Evolutionary conservation across 2,888 invertebrate genomes (phyloP), one percentile per base, ranked within the genome.

Genomic region (Parthenolecanium corni): DNA sequence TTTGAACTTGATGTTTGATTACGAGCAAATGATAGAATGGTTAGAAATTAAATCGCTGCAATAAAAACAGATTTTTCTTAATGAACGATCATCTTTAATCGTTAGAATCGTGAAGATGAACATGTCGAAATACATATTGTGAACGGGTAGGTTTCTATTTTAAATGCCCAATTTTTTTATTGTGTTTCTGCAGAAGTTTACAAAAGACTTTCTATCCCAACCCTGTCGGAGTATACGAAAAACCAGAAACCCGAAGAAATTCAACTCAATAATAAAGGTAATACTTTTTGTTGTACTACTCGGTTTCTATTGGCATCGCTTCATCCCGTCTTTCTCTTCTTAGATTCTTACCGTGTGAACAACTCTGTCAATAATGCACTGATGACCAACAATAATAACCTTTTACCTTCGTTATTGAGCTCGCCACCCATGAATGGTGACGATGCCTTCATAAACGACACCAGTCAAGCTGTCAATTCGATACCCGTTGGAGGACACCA

Each of bases 181-280:
- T 52, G 4, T 62, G 52, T 66, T 64, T 62, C 69, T 71, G 16
- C 68, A 78, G 78, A 74, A 66, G 75, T 74, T 1, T 70, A 78
- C 67, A 77, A 77, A 64, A 71, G 73, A 49, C 67, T 77, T 54
- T 75, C 76, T 40, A 79, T 82, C 68, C 82, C 82, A n/a, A 72
- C 76, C 4, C 62, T 69, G 20, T 53, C 49, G 12, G 64, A 66
- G 23, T 47, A 62, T 47, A 44, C 2, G n/a, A 62, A 58, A 52
- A 65, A 64, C 14, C 54, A 56, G 42, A 65, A 63, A 62, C 46
- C 2, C 24, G 56, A 56, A 46, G 56, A 46, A 46, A 56, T 11
- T 25, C 46, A 25, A 9, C 5, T 16, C 18, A 24, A 18, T 18
- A n/a, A 16, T 24, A 56, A 56, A 25, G 23, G 18, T 31, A 16